A percentile compares a stretch with the other conserved stretches of the same genome.
phyloP scores from a whole-genome alignment of 1,140 invertebrate species.

The Idris sp. region DNA sequence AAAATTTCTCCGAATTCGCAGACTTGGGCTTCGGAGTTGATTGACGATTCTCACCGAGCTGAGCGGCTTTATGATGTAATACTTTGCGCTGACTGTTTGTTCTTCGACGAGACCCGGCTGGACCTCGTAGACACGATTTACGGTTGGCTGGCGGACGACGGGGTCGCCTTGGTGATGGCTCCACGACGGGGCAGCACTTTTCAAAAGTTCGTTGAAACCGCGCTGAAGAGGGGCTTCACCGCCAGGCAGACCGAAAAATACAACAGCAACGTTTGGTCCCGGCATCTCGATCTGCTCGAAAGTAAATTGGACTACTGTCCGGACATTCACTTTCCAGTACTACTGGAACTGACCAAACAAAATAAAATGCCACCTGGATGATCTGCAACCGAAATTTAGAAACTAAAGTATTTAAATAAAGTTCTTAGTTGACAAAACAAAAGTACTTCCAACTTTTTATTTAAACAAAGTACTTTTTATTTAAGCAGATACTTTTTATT shows the following conservation, averaged over 20 bases:
- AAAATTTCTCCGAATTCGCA: too few species aligned
- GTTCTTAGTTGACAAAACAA: too few species aligned
- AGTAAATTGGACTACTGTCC: constrained; percentile 82
- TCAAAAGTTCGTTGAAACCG: constrained; percentile 83
- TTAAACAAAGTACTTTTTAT: too few species aligned
- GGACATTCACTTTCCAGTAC: constrained; percentile 84
- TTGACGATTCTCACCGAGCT: constrained; percentile 53
- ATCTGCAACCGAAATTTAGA: constrained; percentile 30
- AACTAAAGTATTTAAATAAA: too few species aligned
- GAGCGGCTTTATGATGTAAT: constrained; percentile 82
- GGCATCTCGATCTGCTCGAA: constrained; percentile 81
- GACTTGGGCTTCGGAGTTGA: constrained; percentile 63
- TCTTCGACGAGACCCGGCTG: constrained; percentile 88
- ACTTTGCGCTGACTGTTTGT: constrained; percentile 88
- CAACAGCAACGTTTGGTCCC: constrained; percentile 82
- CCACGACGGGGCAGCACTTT: constrained; percentile 86
- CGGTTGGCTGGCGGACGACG: constrained; percentile 82
- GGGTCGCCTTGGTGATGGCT: constrained; percentile 86
- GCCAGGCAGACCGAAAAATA: constrained; percentile 81
- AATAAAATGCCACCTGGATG: constrained; percentile 70
- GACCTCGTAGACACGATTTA: constrained; percentile 86
- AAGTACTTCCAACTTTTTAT: too few species aligned
- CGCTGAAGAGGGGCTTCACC: constrained; percentile 80
- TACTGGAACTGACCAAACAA: constrained; percentile 79
- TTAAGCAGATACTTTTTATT: too few species aligned